Conservation (phyloP, 2,888 invertebrate genomes). For the Podabrus alpinus region DNA sequence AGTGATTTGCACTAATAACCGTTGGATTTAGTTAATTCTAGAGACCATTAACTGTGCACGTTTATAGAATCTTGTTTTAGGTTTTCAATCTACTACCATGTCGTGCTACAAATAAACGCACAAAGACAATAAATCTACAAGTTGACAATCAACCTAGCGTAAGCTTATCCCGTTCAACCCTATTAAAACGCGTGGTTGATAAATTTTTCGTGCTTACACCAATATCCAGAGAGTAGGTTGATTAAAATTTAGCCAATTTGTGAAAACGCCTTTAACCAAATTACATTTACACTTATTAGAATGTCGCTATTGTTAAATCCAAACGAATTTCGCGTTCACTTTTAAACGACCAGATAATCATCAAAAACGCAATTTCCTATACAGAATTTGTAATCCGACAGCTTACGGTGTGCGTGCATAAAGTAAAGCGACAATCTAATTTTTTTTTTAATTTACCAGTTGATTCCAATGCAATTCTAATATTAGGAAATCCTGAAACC, state of each 20-base stretch:
- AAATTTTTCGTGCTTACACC: conserved; percentile 1
- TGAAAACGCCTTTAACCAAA: not conserved
- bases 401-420: not conserved
- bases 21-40: conserved; percentile 29
- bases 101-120: conserved; percentile 15
- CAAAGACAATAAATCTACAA: conserved; percentile 14
- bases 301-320: not conserved
- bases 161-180: conserved; percentile 5
- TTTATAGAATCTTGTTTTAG: conserved; percentile 22
- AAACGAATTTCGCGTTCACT: not conserved
- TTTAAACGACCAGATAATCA: not conserved
- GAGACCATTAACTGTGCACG: conserved; percentile 24
- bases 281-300: conserved; percentile 1
- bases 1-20: conserved; percentile 28
- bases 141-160: conserved; percentile 7
- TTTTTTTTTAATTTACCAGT: no score
- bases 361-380: not conserved
- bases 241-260: conserved; percentile 2
- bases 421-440: no score
- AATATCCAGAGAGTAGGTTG: not conserved
- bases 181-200: conserved; percentile 4
- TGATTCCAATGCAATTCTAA: no score
- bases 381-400: not conserved
- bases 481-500: no score
- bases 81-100: conserved; percentile 21